Conservation (phyloP, 2,113 vertebrate species). For the Colinus virginianus region DNA sequence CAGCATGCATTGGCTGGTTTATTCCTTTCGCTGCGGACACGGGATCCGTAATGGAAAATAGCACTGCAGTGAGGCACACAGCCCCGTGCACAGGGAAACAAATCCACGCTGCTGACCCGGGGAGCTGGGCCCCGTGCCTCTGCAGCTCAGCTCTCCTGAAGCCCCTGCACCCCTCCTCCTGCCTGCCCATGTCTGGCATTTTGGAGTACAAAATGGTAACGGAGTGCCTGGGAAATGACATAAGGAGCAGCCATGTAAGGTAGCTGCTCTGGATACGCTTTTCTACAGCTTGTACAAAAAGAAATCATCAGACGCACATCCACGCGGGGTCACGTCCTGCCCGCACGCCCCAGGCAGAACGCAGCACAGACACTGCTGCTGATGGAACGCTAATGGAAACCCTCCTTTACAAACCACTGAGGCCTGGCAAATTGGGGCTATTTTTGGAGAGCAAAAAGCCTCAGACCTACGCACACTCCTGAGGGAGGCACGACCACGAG, state of each 20-base stretch:
- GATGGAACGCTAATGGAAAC: constrained; percentile 10
- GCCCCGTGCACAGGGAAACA: constrained; percentile 12
- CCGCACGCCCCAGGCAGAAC: not conserved
- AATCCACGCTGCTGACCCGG: not conserved
- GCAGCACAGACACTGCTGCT: not conserved
- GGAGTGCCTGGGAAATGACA: too few relatives aligned
- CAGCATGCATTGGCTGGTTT: not conserved
- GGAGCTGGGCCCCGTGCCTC: not conserved
- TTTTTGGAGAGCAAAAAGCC: constrained; percentile 44
- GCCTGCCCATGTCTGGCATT: too few relatives aligned
- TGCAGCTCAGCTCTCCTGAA: too few relatives aligned
- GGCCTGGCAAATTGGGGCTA: constrained; percentile 1
- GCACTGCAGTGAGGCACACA: not conserved
- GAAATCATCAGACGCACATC: accelerated
- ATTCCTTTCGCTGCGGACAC: not conserved
- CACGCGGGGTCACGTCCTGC: accelerated
- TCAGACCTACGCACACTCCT: not conserved
- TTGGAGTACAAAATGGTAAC: too few relatives aligned
- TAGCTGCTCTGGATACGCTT: too few relatives aligned
- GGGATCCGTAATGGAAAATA: not conserved
- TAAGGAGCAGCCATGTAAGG: too few relatives aligned
- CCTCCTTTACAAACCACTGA: constrained; percentile 31
- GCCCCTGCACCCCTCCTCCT: too few relatives aligned
- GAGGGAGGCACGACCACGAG: accelerated
- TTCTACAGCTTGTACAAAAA: not conserved